Evolutionary conservation across 2,888 invertebrate genomes (phyloP).

Genomic region (Slavum lentiscoides): DNA sequence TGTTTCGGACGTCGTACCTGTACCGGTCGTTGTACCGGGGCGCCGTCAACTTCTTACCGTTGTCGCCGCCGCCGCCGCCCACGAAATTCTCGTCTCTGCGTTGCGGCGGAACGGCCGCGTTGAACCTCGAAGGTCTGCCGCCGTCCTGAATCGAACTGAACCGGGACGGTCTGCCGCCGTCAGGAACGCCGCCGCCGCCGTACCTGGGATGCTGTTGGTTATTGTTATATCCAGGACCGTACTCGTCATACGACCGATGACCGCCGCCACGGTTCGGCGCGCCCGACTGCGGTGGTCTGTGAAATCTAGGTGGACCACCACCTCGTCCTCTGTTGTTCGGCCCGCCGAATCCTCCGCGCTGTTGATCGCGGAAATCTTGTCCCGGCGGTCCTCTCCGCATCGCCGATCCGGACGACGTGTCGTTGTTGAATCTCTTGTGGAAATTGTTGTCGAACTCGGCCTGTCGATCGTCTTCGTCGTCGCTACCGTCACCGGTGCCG

Average conservation of each 20-base stretch:
- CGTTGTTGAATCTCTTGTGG: conserved; percentile 1
- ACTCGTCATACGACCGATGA: conserved; percentile 3
- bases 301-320: conserved; percentile 12
- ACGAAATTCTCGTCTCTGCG: background rate
- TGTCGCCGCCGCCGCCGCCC: background rate
- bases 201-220: conserved; percentile 4
- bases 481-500: background rate
- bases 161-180: background rate
- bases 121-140: background rate
- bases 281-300: background rate
- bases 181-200: background rate
- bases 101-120: background rate
- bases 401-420: background rate
- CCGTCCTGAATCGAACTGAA: background rate
- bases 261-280: conserved; percentile 3
- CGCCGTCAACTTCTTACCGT: background rate
- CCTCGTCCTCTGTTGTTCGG: background rate
- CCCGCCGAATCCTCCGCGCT: background rate
- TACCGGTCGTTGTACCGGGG: conserved; percentile 54
- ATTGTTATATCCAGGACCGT: background rate
- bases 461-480: conserved; percentile 36
- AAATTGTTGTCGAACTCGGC: conserved; percentile 25
- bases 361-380: conserved; percentile 28
- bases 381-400: conserved; percentile 26
- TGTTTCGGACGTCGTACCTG: conserved; percentile 62